These are phyloP conservation scores for Apostichopus japonicus DNA, from an alignment of 35 echinoderm and acorn worm genomes.

Conservation along the genomic window DNA sequence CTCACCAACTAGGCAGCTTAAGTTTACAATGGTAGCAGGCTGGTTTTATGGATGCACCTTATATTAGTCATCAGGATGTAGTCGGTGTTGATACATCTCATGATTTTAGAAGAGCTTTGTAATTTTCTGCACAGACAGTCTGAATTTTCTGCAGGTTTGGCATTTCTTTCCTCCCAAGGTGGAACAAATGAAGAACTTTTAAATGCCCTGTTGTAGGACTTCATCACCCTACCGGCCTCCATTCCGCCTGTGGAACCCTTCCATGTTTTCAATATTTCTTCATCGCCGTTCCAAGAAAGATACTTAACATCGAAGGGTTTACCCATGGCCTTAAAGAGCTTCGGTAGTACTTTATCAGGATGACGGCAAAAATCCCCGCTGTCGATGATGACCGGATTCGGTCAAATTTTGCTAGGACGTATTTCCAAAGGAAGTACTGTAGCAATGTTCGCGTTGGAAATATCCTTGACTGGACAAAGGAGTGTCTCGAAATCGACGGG, in stretches of 20 bases:
- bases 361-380: not conserved
- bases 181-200: constrained; percentile 13
- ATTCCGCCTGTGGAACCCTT: not conserved
- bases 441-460: constrained; percentile 26
- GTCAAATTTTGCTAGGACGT: not conserved
- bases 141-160: constrained; percentile 9
- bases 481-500: not conserved
- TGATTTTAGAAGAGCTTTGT: not conserved
- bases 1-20: too few species aligned
- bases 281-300: not conserved
- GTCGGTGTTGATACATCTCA: constrained; percentile 15
- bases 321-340: not conserved
- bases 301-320: not conserved
- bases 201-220: not conserved
- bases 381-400: constrained; percentile 18
- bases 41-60: too few species aligned
- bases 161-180: not conserved
- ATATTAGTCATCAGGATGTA: not conserved
- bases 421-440: constrained; percentile 3
- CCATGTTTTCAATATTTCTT: constrained; percentile 22
- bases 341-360: constrained; percentile 1
- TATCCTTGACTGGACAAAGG: not conserved
- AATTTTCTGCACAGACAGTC: not conserved
- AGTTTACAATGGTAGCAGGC: too few species aligned
- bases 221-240: not conserved